A percentile compares a stretch with the other conserved stretches of the same genome.
phyloP scores from a whole-genome alignment of 2,888 invertebrate species.

The Dryobota labecula region DNA sequence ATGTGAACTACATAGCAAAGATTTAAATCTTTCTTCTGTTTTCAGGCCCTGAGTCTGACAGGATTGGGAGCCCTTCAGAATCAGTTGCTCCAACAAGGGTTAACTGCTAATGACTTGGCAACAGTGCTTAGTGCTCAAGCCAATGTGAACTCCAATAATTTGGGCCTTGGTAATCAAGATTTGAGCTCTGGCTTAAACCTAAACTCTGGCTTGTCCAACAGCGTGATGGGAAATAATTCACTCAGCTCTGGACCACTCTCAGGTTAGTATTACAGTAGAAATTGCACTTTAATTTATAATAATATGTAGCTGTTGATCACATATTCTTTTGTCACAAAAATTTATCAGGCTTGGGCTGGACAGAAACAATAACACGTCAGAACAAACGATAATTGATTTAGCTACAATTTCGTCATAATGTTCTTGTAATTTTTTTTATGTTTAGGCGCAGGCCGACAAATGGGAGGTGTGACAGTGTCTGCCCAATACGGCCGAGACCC shows the following conservation, averaged over 20 bases:
- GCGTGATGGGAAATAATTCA: constrained; percentile 77
- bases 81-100: constrained; percentile 87
- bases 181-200: constrained; percentile 66
- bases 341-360: not conserved
- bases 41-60: constrained; percentile 85
- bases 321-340: constrained; percentile 4
- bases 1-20: not conserved
- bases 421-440: not conserved
- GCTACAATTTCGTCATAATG: not conserved
- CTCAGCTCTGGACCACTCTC: constrained; percentile 84
- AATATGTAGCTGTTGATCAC: not conserved
- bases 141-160: constrained; percentile 76
- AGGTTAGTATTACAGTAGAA: constrained; percentile 70
- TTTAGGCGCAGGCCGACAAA: constrained; percentile 77
- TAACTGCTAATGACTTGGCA: constrained; percentile 85
- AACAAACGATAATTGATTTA: not conserved
- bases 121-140: constrained; percentile 83
- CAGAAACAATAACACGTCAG: not conserved
- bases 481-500: constrained; percentile 81
- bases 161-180: constrained; percentile 77
- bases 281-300: not conserved
- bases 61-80: constrained; percentile 88
- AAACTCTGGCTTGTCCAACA: constrained; percentile 70
- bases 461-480: constrained; percentile 75
- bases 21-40: constrained; percentile 40